A percentile compares a stretch with the other conserved stretches of the same genome.
Evolutionary conservation across 2,888 invertebrate species (phyloP).

Genomic region (Vandiemenella viatica): DNA sequence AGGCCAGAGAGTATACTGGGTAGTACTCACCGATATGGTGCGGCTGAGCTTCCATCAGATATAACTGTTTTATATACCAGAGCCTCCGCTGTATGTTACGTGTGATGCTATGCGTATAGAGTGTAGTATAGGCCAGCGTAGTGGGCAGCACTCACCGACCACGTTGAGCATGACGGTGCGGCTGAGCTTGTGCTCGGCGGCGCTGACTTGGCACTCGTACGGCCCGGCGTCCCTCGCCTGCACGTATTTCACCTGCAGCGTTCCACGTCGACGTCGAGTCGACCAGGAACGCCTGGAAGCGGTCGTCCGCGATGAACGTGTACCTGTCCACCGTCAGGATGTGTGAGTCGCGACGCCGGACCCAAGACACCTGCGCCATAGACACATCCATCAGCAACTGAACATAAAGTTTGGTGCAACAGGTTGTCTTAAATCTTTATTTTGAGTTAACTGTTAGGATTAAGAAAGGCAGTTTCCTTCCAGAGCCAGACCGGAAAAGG

Average conservation of each 20-base stretch:
- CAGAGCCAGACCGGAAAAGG: too few species aligned
- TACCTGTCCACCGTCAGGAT: slow-evolving; percentile 77
- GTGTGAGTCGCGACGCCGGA: slow-evolving; percentile 71
- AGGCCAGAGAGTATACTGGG: too few species aligned
- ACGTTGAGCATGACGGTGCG: slow-evolving; percentile 78
- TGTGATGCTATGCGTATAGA: too few species aligned
- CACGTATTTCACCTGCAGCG: slow-evolving; percentile 76
- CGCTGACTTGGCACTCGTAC: slow-evolving; percentile 88
- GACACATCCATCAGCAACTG: too few species aligned
- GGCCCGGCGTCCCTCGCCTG: slow-evolving; percentile 76
- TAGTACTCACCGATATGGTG: slow-evolving; percentile 72
- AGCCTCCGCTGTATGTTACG: too few species aligned
- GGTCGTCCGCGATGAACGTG: slow-evolving; percentile 82
- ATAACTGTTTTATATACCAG: too few species aligned
- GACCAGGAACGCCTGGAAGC: slow-evolving; percentile 74
- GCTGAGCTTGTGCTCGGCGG: slow-evolving; percentile 75
- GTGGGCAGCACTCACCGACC: slow-evolving; percentile 69
- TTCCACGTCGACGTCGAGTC: slow-evolving; percentile 78
- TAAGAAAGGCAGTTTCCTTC: too few species aligned
- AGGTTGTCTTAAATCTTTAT: too few species aligned
- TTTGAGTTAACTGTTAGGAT: too few species aligned
- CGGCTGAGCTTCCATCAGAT: slow-evolving; percentile 90
- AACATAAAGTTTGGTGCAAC: too few species aligned
- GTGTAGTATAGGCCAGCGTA: too few species aligned
- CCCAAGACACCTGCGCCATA: slow-evolving; percentile 57